Percentiles rank a stretch among this genome's conserved stretches.
These are phyloP conservation scores for Brachionus koreanus DNA, from an alignment of 1,140 invertebrate species.

Conservation along the genomic window DNA sequence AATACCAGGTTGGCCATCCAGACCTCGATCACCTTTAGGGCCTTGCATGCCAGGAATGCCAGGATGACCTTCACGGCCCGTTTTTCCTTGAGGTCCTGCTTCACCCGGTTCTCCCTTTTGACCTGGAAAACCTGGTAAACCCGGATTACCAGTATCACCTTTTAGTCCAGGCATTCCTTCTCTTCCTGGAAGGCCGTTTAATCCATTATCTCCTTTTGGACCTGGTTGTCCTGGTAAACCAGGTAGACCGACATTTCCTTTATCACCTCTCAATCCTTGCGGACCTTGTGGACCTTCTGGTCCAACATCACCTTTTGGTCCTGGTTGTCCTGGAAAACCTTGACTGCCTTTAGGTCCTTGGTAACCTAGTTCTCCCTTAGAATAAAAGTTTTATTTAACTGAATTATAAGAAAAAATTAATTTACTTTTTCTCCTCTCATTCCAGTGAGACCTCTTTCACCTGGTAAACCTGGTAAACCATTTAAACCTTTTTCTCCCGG, in stretches of 20 bases:
- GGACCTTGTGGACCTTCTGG: not conserved
- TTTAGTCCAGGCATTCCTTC: constrained; percentile 28
- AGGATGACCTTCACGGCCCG: not conserved
- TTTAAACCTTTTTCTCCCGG: not conserved
- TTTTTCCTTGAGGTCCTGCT: not conserved
- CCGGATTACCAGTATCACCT: not conserved
- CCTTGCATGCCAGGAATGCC: not conserved
- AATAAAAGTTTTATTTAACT: too few species aligned
- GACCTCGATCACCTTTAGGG: not conserved
- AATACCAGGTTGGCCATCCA: constrained; percentile 19
- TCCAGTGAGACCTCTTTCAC: constrained; percentile 34
- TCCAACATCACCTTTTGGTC: constrained; percentile 20
- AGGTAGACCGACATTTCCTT: constrained; percentile 52
- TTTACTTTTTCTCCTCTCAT: constrained; percentile 11
- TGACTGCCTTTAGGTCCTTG: constrained; percentile 59
- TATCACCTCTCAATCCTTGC: constrained; percentile 58
- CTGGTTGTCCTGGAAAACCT: constrained; percentile 61
- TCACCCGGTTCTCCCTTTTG: not conserved
- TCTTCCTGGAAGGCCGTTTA: constrained; percentile 5
- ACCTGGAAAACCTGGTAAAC: not conserved
- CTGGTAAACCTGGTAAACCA: constrained; percentile 50
- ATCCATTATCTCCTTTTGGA: constrained; percentile 11
- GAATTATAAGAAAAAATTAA: not conserved
- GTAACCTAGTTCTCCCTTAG: not conserved
- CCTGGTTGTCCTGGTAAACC: constrained; percentile 63